Conservation (phyloP, 2,888 invertebrate genomes). For the Idaea aversata region DNA sequence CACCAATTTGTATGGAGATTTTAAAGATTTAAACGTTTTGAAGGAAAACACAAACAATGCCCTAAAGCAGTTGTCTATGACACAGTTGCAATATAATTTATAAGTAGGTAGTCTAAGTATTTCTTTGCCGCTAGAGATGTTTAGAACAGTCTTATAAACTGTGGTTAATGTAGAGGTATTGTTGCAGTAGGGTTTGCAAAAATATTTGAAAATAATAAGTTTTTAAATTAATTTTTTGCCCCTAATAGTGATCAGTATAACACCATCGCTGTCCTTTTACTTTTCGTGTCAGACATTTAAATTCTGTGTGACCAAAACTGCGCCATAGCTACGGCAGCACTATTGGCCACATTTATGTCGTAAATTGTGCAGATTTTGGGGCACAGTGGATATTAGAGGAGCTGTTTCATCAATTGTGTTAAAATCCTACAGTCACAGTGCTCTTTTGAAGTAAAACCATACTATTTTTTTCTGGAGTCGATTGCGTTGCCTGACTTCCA, state of each 20-base stretch:
- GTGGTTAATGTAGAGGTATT: conserved; percentile 4
- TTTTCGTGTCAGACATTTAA: no score
- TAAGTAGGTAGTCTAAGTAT: conserved; percentile 6
- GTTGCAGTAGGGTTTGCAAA: conserved; percentile 1
- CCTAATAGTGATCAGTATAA: background rate
- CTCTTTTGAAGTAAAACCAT: no score
- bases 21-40: background rate
- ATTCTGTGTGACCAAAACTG: no score
- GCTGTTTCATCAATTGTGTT: no score
- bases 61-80: conserved; percentile 2
- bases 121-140: conserved; percentile 6
- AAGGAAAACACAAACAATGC: background rate
- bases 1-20: background rate
- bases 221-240: background rate
- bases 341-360: no score
- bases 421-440: no score
- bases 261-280: no score
- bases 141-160: conserved; percentile 6
- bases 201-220: background rate
- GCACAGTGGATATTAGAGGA: no score
- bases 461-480: no score
- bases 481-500: no score
- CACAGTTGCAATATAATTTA: conserved; percentile 6
- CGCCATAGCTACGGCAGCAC: no score
- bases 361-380: no score